phyloP scores from a whole-genome alignment of 2,888 invertebrate species.

The Leucoma salicis region DNA sequence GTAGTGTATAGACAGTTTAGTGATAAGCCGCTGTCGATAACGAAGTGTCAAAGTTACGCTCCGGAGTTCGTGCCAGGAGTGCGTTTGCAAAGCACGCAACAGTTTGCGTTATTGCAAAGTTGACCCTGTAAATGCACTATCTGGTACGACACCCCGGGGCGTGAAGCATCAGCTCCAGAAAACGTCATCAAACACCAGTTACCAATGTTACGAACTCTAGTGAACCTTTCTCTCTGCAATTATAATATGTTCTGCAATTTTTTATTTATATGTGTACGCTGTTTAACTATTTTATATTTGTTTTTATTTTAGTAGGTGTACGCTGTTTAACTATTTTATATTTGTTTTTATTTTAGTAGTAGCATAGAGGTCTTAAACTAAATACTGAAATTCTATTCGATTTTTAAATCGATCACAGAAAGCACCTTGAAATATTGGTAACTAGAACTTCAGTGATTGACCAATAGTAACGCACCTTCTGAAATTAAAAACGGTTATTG shows the following conservation, averaged over 20 bases:
- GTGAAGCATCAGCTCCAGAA: constrained; percentile 72
- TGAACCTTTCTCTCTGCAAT: constrained; percentile 39
- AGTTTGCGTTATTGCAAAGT: constrained; percentile 76
- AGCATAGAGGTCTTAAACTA: too few relatives aligned
- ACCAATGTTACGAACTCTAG: constrained; percentile 61
- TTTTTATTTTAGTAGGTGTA: constrained; percentile 25
- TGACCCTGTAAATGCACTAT: constrained; percentile 99
- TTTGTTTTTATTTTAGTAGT: not conserved
- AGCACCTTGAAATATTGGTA: too few relatives aligned
- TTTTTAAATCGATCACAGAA: too few relatives aligned
- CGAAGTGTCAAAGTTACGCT: constrained; percentile 69
- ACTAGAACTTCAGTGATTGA: too few relatives aligned
- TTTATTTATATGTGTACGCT: constrained; percentile 23
- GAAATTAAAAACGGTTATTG: too few relatives aligned
- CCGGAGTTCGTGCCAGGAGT: constrained; percentile 98
- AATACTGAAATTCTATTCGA: too few relatives aligned
- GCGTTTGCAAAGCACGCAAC: constrained; percentile 93
- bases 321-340: constrained; percentile 10
- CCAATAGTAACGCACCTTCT: too few relatives aligned
- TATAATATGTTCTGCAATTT: constrained; percentile 17
- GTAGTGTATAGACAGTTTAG: constrained; percentile 63
- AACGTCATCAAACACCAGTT: constrained; percentile 47
- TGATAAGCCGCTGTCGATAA: constrained; percentile 64
- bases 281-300: constrained; percentile 21
- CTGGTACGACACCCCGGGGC: constrained; percentile 98